phyloP scores from a whole-genome alignment of 2,797 vertebrate genomes.

The Thripadectes ignobilis region DNA sequence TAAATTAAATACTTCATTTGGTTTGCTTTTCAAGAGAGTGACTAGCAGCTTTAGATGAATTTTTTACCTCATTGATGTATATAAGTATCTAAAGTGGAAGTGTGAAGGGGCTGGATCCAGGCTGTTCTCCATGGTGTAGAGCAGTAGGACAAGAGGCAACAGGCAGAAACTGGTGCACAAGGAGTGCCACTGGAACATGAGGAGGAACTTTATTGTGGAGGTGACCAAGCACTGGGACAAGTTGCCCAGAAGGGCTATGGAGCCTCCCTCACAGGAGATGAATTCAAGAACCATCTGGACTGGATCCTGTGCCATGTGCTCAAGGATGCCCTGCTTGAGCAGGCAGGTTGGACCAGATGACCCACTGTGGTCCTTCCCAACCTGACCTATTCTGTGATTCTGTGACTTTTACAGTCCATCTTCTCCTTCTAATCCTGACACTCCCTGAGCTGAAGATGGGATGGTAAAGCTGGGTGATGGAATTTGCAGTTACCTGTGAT shows the following conservation, averaged over 20 bases:
- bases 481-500: background rate
- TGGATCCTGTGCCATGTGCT: background rate
- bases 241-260: background rate
- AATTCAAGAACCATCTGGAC: background rate
- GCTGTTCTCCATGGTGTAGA: background rate
- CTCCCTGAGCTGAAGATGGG: background rate
- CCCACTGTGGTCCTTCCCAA: background rate
- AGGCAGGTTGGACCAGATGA: background rate
- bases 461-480: background rate
- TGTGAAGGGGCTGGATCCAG: background rate
- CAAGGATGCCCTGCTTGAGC: background rate
- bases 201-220: background rate
- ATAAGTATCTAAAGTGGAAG: background rate
- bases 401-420: background rate
- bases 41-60: background rate
- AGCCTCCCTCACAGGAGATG: background rate
- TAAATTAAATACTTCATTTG: background rate
- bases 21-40: rapidly evolving
- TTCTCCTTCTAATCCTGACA: background rate
- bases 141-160: background rate
- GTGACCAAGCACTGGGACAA: background rate
- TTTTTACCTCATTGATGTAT: background rate
- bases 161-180: background rate
- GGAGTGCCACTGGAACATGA: background rate
- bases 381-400: background rate